Percentiles rank a stretch among this genome's conserved stretches.
These are phyloP conservation scores for Xiphydria camelus DNA, from an alignment of 2,888 invertebrate species.

Conservation along the genomic window DNA sequence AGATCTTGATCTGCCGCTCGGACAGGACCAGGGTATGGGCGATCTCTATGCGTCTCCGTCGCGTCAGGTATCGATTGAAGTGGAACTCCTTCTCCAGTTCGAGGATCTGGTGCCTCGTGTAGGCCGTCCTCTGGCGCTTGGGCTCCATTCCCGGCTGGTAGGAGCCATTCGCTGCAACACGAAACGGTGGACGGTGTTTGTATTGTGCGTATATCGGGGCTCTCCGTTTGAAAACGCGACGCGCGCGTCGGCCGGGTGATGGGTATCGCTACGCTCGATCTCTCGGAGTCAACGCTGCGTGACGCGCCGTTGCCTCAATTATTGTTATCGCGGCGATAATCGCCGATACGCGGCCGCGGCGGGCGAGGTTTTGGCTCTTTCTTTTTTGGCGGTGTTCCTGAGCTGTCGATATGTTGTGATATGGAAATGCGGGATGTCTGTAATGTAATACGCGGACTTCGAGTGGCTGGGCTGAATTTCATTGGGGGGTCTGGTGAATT, in stretches of 20 bases:
- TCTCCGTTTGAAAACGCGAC: neutral
- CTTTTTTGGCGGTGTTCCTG: neutral
- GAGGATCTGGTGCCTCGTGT: constrained; percentile 96
- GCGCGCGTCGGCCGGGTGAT: neutral
- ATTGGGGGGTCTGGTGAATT: neutral
- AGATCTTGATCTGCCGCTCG: constrained; percentile 87
- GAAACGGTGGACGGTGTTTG: constrained; percentile 47
- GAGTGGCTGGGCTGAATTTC: neutral
- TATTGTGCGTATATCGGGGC: too few species aligned
- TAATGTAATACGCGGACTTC: neutral
- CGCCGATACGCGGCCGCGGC: constrained; percentile 12
- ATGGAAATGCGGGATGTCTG: neutral
- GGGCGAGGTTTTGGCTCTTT: neutral
- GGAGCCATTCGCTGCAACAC: constrained; percentile 79
- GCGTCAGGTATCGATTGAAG: constrained; percentile 94
- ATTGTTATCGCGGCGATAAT: constrained; percentile 19
- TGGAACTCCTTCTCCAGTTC: constrained; percentile 98
- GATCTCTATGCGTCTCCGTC: constrained; percentile 94
- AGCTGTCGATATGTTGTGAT: neutral
- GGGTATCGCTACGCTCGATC: too few species aligned
- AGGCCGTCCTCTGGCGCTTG: constrained; percentile 94
- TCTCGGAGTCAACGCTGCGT: constrained; percentile 3
- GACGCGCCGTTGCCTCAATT: constrained; percentile 23
- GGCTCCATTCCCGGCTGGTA: constrained; percentile 94
- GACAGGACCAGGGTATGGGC: constrained; percentile 94